Evolutionary conservation across 2,797 vertebrate species (phyloP), one percentile per base, ranked within the genome.

Genomic region (Aldrovandia affinis): DNA sequence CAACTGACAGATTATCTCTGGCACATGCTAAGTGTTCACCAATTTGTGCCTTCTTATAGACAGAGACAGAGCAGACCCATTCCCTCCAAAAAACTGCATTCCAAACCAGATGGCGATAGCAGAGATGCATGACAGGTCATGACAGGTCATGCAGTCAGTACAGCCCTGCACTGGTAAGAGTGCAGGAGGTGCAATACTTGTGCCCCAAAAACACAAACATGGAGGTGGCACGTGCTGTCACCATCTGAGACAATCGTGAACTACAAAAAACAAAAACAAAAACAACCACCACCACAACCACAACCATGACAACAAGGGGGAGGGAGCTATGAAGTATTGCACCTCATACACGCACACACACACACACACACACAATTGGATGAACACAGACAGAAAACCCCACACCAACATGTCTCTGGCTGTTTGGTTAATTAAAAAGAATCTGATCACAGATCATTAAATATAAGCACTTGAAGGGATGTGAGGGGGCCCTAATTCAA

Each of bases 391-490:
- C 20, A 79, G 47, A 39, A n/a, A 86, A 78, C 87, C 65, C 80
- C 83, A 65, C 68, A 73, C 79, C 79, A 80, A 80, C 47, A 84
- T 2, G 20, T 77, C 30, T 65, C 65, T 30, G 33, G 33, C 28
- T 3, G 2, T 88, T 75, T 59, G 90, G 65, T 83, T n/a, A 88
- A 81, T 87, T 83, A 84, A 61, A 70, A 20, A 68, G 87, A 70
- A 7, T n/a, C n/a, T n/a, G n/a, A n/a, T 83, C 78, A 57, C n/a
- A 44, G 2, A 12, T 70, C 55, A 81, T 55, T n/a, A 12, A 81
- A 68, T 55, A 84, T 81, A 83, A 91, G 90, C 90, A 90, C 92
- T 92, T 93, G 94, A 92, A 92, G 84, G 82, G 83, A 73, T 81
- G 55, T 84, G 30, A 84, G 44, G 75, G 87, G 84, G 81, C 14